phyloP scores from a whole-genome alignment of 1,140 invertebrate species.

The Drosophila miranda region DNA sequence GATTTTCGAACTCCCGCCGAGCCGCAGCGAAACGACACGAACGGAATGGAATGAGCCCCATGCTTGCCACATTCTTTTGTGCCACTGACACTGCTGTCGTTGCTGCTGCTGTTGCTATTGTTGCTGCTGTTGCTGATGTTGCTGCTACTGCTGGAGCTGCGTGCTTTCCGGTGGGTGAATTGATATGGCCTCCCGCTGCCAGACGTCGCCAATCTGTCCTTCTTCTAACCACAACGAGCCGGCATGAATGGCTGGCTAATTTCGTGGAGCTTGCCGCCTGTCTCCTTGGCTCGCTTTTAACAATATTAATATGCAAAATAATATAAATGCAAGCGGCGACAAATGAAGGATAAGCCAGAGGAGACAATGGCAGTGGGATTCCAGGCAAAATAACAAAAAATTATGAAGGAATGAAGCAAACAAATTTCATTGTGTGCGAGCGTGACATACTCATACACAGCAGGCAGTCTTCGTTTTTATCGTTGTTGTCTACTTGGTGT shows the following conservation, averaged over 20 bases:
- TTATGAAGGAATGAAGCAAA: conserved; percentile 49
- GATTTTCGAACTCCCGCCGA: conserved; percentile 51
- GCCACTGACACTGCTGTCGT: conserved; percentile 3
- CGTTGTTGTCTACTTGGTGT: too few species aligned
- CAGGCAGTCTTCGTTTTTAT: conserved; percentile 18
- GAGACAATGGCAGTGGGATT: conserved; percentile 26
- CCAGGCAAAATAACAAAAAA: conserved; percentile 28
- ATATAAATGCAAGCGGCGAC: conserved; percentile 60
- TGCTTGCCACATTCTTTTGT: conserved; percentile 36
- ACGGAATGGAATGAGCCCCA: background rate
- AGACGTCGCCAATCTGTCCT: conserved; percentile 4
- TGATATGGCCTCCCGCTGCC: conserved; percentile 47
- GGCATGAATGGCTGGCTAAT: conserved; percentile 73
- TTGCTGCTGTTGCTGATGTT: conserved; percentile 20
- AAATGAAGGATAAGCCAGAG: conserved; percentile 51
- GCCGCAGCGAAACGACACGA: conserved; percentile 21
- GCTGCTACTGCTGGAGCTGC: conserved; percentile 36
- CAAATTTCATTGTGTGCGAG: conserved; percentile 63
- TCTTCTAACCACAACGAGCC: conserved; percentile 31
- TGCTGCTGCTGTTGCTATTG: background rate
- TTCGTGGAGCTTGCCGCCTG: conserved; percentile 54
- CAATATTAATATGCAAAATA: conserved; percentile 77
- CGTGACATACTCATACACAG: conserved; percentile 25
- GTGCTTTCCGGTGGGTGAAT: conserved; percentile 74
- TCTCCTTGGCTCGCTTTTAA: conserved; percentile 63